These are phyloP conservation scores for Pteromalus puparum DNA, from an alignment of 1,140 invertebrate species.

Conservation along the genomic window DNA sequence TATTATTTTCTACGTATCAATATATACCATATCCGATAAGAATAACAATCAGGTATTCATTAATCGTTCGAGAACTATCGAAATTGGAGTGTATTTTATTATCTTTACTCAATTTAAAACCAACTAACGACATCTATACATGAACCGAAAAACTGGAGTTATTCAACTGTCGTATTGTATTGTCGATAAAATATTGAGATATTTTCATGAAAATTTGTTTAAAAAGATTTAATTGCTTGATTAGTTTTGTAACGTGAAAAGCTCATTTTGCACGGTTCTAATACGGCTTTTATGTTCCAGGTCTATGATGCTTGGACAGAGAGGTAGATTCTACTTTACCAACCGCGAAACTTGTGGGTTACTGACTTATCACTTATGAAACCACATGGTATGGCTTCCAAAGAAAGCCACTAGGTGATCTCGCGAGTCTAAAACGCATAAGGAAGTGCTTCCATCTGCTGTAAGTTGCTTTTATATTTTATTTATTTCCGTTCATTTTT, in stretches of 20 bases:
- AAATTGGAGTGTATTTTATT: no score
- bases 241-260: no score
- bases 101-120: background rate
- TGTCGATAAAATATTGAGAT: no score
- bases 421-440: background rate
- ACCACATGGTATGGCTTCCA: background rate
- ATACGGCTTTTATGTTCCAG: background rate
- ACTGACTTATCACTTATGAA: no score
- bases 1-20: no score
- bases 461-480: background rate
- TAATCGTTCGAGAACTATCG: no score
- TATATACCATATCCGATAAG: no score
- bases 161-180: no score
- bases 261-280: background rate
- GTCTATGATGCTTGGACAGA: background rate
- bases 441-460: slow-evolving; percentile 41
- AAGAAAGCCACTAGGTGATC: slow-evolving; percentile 10
- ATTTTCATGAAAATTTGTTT: no score
- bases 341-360: background rate
- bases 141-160: background rate
- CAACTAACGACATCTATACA: background rate
- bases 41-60: no score
- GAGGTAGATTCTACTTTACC: background rate
- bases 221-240: no score
- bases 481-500: no score